Percentiles rank a stretch among this genome's conserved stretches.
These are phyloP conservation scores for Ambastaia sidthimunki DNA, from an alignment of 2,797 vertebrate genomes.

Conservation along the genomic window DNA sequence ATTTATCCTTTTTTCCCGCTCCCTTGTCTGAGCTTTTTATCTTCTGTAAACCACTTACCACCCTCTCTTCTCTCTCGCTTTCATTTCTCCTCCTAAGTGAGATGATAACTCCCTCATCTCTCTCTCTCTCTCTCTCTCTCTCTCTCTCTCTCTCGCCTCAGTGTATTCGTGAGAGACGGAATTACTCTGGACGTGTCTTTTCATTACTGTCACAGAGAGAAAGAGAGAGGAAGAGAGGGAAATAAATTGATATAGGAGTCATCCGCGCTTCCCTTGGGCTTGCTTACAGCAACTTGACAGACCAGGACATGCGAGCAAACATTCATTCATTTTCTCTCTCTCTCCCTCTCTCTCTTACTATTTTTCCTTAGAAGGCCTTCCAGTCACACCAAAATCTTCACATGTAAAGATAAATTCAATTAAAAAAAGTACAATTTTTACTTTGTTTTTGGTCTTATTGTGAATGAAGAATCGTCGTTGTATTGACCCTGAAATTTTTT, in stretches of 20 bases:
- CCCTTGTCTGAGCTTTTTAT: constrained; percentile 47
- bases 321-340: constrained; percentile 59
- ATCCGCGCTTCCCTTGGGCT: constrained; percentile 64
- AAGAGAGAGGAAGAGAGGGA: constrained; percentile 56
- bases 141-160: constrained; percentile 51
- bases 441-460: neutral
- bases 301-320: constrained; percentile 61
- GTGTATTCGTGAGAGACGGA: constrained; percentile 46
- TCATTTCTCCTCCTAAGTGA: constrained; percentile 37
- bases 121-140: constrained; percentile 10
- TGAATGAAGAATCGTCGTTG: neutral
- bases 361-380: neutral
- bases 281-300: constrained; percentile 56
- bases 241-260: constrained; percentile 71
- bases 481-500: neutral
- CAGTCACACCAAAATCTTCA: constrained; percentile 20
- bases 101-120: constrained; percentile 41
- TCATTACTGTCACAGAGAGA: constrained; percentile 71
- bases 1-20: constrained; percentile 45
- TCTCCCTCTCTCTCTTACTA: constrained; percentile 6
- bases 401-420: constrained; percentile 11
- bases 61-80: constrained; percentile 39
- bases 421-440: neutral
- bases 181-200: constrained; percentile 68
- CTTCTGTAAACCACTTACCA: constrained; percentile 38